Conservation (phyloP, 2,888 invertebrate species). For the Dynastes hyllus region DNA sequence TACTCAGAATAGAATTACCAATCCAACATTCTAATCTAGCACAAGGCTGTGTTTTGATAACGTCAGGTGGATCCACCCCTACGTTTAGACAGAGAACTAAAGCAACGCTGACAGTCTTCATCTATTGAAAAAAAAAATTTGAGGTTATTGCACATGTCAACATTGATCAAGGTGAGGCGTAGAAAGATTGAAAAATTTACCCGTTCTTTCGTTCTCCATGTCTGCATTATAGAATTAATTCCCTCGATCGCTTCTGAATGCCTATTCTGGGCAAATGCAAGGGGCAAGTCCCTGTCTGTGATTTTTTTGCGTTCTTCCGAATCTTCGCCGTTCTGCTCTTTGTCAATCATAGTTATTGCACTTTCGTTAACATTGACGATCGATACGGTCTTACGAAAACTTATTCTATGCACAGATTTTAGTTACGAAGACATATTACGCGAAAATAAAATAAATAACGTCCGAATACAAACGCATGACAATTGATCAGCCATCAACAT, state of each 20-base stretch:
- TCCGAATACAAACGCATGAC: slow-evolving; percentile 35
- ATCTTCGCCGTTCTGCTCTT: slow-evolving; percentile 53
- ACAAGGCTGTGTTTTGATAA: slow-evolving; percentile 97
- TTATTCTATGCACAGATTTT: slow-evolving; percentile 24
- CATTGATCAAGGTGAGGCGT: slow-evolving; percentile 30
- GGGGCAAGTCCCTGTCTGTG: slow-evolving; percentile 80
- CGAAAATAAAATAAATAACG: slow-evolving; percentile 36
- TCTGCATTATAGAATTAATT: slow-evolving; percentile 79
- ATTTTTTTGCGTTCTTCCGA: slow-evolving; percentile 58
- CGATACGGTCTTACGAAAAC: neutral
- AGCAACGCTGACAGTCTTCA: slow-evolving; percentile 99
- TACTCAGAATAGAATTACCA: slow-evolving; percentile 74
- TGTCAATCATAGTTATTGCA: slow-evolving; percentile 58
- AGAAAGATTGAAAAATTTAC: slow-evolving; percentile 70
- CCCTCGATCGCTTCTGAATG: slow-evolving; percentile 84
- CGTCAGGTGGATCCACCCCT: slow-evolving; percentile 99
- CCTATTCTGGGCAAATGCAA: slow-evolving; percentile 83
- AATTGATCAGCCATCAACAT: slow-evolving; percentile 32
- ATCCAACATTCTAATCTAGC: slow-evolving; percentile 98
- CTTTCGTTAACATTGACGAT: slow-evolving; percentile 42
- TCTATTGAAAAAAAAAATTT: slow-evolving; percentile 74
- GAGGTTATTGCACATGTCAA: slow-evolving; percentile 55
- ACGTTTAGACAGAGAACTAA: slow-evolving; percentile 97
- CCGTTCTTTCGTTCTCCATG: slow-evolving; percentile 95
- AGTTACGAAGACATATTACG: slow-evolving; percentile 41